Evolutionary conservation across 2,888 invertebrate species (phyloP).

Genomic region (Acrobasis repandana): DNA sequence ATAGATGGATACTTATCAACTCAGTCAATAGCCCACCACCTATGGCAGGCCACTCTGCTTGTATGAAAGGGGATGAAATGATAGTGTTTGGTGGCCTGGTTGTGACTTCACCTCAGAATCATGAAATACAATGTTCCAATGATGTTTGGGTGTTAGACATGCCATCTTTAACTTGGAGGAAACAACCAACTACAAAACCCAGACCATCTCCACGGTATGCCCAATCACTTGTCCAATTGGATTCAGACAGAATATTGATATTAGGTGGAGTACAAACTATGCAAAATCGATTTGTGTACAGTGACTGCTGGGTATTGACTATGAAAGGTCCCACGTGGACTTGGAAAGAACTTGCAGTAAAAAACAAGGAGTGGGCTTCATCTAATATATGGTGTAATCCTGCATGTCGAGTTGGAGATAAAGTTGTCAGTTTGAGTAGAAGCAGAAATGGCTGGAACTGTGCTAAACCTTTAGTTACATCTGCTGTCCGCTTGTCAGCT

Average conservation of each 20-base stretch:
- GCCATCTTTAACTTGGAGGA: conserved; percentile 88
- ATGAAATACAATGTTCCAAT: conserved; percentile 85
- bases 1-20: conserved; percentile 89
- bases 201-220: conserved; percentile 94
- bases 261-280: conserved; percentile 95
- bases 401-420: conserved; percentile 90
- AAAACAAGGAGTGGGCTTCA: conserved; percentile 90
- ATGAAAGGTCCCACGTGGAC: conserved; percentile 89
- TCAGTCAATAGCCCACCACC: conserved; percentile 89
- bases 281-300: conserved; percentile 88
- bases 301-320: conserved; percentile 94
- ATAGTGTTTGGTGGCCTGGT: conserved; percentile 90
- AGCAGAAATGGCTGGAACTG: conserved; percentile 81
- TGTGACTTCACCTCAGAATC: conserved; percentile 74
- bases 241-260: conserved; percentile 89
- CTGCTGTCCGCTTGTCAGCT: conserved; percentile 76
- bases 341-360: conserved; percentile 89
- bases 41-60: conserved; percentile 96
- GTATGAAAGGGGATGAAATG: conserved; percentile 91
- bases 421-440: conserved; percentile 88
- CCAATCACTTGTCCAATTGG: conserved; percentile 94
- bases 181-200: conserved; percentile 86
- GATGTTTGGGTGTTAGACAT: conserved; percentile 95
- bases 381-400: conserved; percentile 97
- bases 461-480: conserved; percentile 80